These are phyloP conservation scores for Microtus pennsylvanicus DNA, from an alignment of 2,113 vertebrate genomes.

Conservation along the genomic window DNA sequence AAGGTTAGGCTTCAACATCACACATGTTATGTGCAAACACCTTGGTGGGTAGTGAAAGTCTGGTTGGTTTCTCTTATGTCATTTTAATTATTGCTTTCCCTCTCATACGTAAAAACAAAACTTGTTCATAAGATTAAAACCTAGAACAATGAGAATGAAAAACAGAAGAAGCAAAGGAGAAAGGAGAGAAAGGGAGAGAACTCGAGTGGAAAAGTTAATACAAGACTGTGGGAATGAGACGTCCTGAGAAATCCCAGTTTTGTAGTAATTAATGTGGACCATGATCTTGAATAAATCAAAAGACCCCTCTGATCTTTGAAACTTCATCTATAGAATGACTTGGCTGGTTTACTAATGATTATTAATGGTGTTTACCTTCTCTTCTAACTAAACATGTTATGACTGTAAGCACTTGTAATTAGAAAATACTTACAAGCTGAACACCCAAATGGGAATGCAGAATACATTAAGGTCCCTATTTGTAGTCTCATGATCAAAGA, in stretches of 20 bases:
- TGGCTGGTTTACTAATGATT: slow-evolving; percentile 2
- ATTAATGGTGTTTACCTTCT: slow-evolving; percentile 53
- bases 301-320: neutral
- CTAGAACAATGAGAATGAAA: neutral
- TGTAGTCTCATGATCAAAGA: slow-evolving; percentile 5
- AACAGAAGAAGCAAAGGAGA: too few species aligned
- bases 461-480: slow-evolving; percentile 37
- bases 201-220: neutral
- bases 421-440: slow-evolving; percentile 50
- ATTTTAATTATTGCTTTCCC: neutral
- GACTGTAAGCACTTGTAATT: slow-evolving; percentile 17
- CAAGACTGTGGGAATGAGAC: neutral
- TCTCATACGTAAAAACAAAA: neutral
- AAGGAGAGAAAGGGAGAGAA: too few species aligned
- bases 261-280: neutral
- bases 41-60: neutral
- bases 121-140: slow-evolving; percentile 8
- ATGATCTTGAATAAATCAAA: slow-evolving; percentile 26
- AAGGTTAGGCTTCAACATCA: neutral
- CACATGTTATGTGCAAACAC: neutral
- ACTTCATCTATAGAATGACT: neutral
- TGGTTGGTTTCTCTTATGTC: neutral
- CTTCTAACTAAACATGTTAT: slow-evolving; percentile 47
- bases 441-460: neutral
- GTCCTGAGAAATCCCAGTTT: neutral